Evolutionary conservation across 2,888 invertebrate species (phyloP).

Genomic region (Fragum whitleyi): DNA sequence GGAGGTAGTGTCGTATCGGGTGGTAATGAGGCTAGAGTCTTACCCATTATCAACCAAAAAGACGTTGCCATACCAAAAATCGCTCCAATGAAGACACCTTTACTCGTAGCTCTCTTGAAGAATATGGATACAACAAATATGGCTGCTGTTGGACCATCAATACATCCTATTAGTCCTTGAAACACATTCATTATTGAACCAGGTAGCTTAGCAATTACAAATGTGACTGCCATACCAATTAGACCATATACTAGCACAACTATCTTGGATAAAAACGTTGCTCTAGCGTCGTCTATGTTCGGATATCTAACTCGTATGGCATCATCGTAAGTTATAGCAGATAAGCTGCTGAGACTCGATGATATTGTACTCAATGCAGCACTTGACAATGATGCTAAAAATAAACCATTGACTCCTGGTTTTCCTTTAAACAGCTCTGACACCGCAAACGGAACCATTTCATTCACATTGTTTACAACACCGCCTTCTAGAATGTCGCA

Average conservation of each 20-base stretch:
- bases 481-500: slow-evolving; percentile 42
- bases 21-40: slow-evolving; percentile 20
- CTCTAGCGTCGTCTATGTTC: slow-evolving; percentile 9
- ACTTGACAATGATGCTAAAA: slow-evolving; percentile 49
- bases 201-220: slow-evolving; percentile 30
- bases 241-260: slow-evolving; percentile 25
- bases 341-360: slow-evolving; percentile 29
- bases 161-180: slow-evolving; percentile 23
- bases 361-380: slow-evolving; percentile 57
- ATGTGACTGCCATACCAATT: slow-evolving; percentile 27
- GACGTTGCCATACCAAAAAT: slow-evolving; percentile 30
- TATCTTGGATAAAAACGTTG: slow-evolving; percentile 22
- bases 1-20: slow-evolving; percentile 13
- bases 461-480: slow-evolving; percentile 36
- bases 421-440: slow-evolving; percentile 35
- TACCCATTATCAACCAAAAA: slow-evolving; percentile 36
- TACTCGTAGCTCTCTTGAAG: slow-evolving; percentile 34
- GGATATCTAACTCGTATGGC: slow-evolving; percentile 26
- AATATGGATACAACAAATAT: slow-evolving; percentile 39
- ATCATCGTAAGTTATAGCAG: slow-evolving; percentile 24
- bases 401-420: slow-evolving; percentile 52
- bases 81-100: slow-evolving; percentile 40
- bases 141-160: slow-evolving; percentile 40
- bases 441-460: slow-evolving; percentile 40
- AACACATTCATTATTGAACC: slow-evolving; percentile 33